phyloP scores from a whole-genome alignment of 2,113 vertebrate genomes.

The Xiphophorus maculatus region DNA sequence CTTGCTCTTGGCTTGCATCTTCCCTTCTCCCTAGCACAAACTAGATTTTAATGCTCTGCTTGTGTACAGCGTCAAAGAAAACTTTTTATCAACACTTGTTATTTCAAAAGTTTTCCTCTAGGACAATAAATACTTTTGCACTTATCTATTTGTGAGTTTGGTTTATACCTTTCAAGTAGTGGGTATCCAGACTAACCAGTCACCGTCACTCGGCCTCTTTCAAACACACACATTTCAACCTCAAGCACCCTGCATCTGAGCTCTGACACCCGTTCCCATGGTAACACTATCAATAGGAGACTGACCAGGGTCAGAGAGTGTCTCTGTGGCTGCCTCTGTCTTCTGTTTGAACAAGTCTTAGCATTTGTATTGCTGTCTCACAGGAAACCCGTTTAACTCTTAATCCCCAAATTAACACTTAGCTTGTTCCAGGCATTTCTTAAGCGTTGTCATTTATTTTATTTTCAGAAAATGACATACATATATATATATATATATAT shows the following conservation, averaged over 20 bases:
- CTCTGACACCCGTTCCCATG: conserved; percentile 75
- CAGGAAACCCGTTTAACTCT: conserved; percentile 39
- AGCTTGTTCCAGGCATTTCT: conserved; percentile 23
- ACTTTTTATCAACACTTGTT: too few relatives aligned
- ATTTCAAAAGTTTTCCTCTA: too few relatives aligned
- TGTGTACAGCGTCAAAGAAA: too few relatives aligned
- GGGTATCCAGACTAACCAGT: neutral
- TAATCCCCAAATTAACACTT: conserved; percentile 25
- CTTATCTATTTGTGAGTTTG: neutral
- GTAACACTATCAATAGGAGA: conserved; percentile 72
- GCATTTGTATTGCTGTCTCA: conserved; percentile 56
- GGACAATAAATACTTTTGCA: neutral
- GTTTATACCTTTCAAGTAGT: neutral
- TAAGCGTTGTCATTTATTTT: conserved; percentile 1
- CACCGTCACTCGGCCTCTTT: neutral
- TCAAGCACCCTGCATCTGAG: conserved; percentile 59
- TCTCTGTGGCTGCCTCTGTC: conserved; percentile 24
- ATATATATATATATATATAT: too few relatives aligned
- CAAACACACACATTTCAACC: conserved; percentile 47
- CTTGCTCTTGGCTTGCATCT: neutral
- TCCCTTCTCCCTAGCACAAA: neutral
- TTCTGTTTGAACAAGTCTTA: conserved; percentile 51
- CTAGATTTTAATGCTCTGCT: neutral
- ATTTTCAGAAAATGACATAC: neutral
- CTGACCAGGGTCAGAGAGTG: conserved; percentile 64